Evolutionary conservation across 1,140 invertebrate species (phyloP), one percentile per base, ranked within the genome.

Genomic region (Pseudomyrmex gracilis): DNA sequence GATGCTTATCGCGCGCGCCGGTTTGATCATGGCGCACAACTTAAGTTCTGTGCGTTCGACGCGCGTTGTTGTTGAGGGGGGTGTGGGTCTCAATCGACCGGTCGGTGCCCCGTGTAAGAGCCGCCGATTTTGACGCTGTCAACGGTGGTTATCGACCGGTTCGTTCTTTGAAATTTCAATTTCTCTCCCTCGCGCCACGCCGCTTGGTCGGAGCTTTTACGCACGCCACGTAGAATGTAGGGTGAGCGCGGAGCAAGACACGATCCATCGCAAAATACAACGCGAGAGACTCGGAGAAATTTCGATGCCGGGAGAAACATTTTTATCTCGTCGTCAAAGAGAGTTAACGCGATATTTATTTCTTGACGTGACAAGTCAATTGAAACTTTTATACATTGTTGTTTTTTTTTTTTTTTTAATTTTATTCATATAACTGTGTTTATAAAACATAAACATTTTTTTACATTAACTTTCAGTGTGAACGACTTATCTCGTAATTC

Each of bases 21-120:
- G 87, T 90, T 91, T 91, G 88, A 90, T 89, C 88, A 87, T 55
- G 51, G 24, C 49, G 45, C 53, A 45, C 20, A 60, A 82, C 51
- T 57, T 82, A 61, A 64, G 61, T 76, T 51, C 51, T 20, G 15
- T 82, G 64, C 64, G 51, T 85, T 85, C 82, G 85, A 87, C 63
- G 24, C 34, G 49, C 51, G 49, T 77, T 49, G 49, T 77, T 49
- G 49, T 45, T 49, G 24, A 15, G n/a, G 9, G 64, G n/a, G 68
- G 53, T 51, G 34, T 34, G 34, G 43, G 43, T 63, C 15, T 53
- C n/a, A 80, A 47, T 68, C 57, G 34, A 34, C 34, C 4, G 7
- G 34, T 34, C 5, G 34, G 34, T 7, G 34, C 34, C 34, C 5
- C 34, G 34, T 34, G 34, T 34, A 34, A 34, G 34, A 34, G 78